Base-by-base conservation (phyloP, 2,888 invertebrate species). In the Sinhomidia bicolor region DNA sequence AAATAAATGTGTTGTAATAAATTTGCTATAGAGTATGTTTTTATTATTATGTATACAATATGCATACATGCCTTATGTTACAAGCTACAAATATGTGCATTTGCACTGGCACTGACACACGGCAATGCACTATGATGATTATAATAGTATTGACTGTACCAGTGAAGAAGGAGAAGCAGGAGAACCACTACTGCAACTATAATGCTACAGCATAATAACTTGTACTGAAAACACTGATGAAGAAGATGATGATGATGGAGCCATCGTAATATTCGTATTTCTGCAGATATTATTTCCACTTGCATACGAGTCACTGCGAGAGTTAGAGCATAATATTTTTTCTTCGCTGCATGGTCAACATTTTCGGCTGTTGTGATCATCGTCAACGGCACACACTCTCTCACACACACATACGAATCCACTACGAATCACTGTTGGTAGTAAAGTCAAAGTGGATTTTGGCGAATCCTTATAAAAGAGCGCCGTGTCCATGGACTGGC, bases 401-500 rank as follows among this genome's bases (percentile, higher is more conserved):
- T n/a, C n/a, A n/a, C n/a, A n/a, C n/a, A n/a, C n/a, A n/a, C n/a
- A n/a, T n/a, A n/a, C n/a, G n/a, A n/a, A n/a, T n/a, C n/a, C n/a
- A n/a, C n/a, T 32, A 14, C 68, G 14, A 41, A 29, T 82, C 82
- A 51, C 78, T 54, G n/a, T n/a, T 17, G 32, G n/a, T 7, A 7
- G 60, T 60, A 60, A 57, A 78, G 78, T 54, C 54, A 36, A 20
- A 17, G 51, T 68, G 32, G 51, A 51, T 54, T 78, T 74, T 78
- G 1, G 74, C 44, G 23, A 74, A 44, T 78, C 82, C 36, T 17
- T 82, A 88, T 88, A 88, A 79, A 84, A 88, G 88, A 32, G 84
- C 20, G 62, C 23, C 29, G n/a, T 68, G 54, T 71, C 71, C 88
- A 57, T 84, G 84, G 84, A 84, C 88, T 54, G 29, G 84, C 54